A percentile compares a stretch with the other conserved stretches of the same genome.
Conservation (phyloP, 2,797 vertebrate species). For the Coregonus sp. region DNA sequence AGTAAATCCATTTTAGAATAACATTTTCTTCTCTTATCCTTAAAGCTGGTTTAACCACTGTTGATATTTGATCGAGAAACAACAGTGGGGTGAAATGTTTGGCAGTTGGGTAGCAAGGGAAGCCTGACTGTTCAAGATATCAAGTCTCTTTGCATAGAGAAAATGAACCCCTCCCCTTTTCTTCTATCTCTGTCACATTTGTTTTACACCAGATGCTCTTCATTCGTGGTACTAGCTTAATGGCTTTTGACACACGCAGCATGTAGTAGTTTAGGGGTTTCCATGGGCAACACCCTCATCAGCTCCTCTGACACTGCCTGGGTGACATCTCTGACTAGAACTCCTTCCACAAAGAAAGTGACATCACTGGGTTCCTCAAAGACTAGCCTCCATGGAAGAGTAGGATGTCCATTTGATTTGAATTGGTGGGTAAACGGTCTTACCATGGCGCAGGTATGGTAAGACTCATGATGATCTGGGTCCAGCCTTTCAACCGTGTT, state of each 20-base stretch:
- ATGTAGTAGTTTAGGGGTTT: conserved; percentile 26
- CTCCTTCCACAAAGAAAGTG: conserved; percentile 6
- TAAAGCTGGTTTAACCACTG: conserved; percentile 14
- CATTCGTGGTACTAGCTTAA: not conserved
- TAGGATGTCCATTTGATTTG: conserved; percentile 41
- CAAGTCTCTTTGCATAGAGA: conserved; percentile 10
- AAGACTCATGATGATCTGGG: conserved; percentile 34
- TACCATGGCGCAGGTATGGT: conserved; percentile 34
- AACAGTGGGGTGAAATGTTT: conserved; percentile 1
- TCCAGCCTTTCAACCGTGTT: conserved; percentile 44
- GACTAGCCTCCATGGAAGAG: conserved; percentile 43
- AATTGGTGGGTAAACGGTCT: conserved; percentile 47
- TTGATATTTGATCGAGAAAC: conserved; percentile 1
- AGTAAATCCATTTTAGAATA: not conserved
- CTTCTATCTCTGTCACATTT: not conserved
- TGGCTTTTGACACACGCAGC: not conserved
- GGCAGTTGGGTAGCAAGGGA: conserved; percentile 3
- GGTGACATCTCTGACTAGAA: not conserved
- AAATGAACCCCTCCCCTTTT: conserved; percentile 9
- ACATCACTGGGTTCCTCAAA: conserved; percentile 30
- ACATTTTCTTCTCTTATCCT: not conserved
- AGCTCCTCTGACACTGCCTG: conserved; percentile 31
- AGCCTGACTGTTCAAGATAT: not conserved
- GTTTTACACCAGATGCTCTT: too few relatives aligned
- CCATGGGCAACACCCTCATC: conserved; percentile 36